phyloP scores from a whole-genome alignment of 2,888 invertebrate genomes.

The Julus scandinavius region DNA sequence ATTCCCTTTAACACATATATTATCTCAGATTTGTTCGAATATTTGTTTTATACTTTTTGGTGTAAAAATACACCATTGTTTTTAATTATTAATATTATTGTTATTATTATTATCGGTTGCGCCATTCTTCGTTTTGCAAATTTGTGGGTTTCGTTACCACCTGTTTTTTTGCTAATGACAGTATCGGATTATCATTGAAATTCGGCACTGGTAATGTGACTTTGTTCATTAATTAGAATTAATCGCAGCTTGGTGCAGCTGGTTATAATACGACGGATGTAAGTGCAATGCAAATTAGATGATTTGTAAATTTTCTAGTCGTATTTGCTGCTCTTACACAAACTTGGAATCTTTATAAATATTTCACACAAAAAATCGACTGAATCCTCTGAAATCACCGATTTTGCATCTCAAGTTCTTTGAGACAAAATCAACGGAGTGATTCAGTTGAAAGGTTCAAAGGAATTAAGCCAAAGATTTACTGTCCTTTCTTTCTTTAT shows the following conservation, averaged over 20 bases:
- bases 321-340: constrained; percentile 1
- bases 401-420: no score
- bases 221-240: background rate
- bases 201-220: no score
- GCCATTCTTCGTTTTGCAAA: background rate
- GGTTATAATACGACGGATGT: background rate
- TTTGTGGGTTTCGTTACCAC: no score
- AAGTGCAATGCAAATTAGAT: background rate
- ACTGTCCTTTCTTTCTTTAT: background rate
- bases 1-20: background rate
- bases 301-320: background rate
- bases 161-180: background rate
- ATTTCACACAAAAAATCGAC: background rate
- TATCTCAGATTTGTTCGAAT: no score
- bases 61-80: background rate
- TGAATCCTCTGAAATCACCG: background rate
- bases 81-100: background rate
- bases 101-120: background rate
- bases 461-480: background rate
- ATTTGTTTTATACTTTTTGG: background rate
- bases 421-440: background rate
- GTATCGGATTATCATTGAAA: no score
- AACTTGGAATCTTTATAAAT: background rate
- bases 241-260: background rate
- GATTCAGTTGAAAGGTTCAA: background rate